Base-by-base conservation (phyloP, 2,888 invertebrate genomes). In the Sesia bembeciformis region DNA sequence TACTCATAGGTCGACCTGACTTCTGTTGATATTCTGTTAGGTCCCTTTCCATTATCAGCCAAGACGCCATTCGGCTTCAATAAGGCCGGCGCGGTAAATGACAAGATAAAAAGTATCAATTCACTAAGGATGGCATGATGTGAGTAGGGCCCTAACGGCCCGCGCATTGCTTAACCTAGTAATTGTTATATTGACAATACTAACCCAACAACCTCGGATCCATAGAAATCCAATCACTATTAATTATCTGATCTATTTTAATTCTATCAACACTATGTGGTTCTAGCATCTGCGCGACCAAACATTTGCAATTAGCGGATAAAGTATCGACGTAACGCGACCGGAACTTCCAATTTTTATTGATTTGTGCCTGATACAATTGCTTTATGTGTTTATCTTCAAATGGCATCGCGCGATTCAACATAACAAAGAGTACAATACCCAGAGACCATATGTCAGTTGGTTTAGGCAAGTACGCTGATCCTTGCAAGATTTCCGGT, bases 321-420 rank as follows among this genome's bases (percentile, higher is more conserved):
- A 93, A 64, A 3, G 66, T 60, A 52, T 91, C 90, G 0, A 84
- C 75, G 40, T 93, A 91, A 66, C 93, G 93, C 0, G 92, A 87
- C n/a, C 94, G 89, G 70, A 94, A 94, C 65, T 91, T 92, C 93
- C 94, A 95, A 57, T 90, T 88, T 56, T 85, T 90, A 59, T 90
- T 91, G 4, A 92, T 74, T 63, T 90, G 89, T 1, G 88, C 79
- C 64, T 93, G 92, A 65, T 94, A 93, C 63, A 96, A 82, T 58
- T 82, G 91, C 63, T 93, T 93, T 40, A 94, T 91, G 66, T 95
- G 94, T 40, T 92, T 91, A 61, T 95, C 95, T 70, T 95, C 94
- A 70, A 95, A 96, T 0, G 96, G 96, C 94, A 96, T 94, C 0
- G 94, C 93, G 70, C 95, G 93, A 70, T 95, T 96, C 3, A 95